These are phyloP conservation scores for Rhadina sibilatrix DNA, from an alignment of 2,113 vertebrate genomes.

Conservation along the genomic window DNA sequence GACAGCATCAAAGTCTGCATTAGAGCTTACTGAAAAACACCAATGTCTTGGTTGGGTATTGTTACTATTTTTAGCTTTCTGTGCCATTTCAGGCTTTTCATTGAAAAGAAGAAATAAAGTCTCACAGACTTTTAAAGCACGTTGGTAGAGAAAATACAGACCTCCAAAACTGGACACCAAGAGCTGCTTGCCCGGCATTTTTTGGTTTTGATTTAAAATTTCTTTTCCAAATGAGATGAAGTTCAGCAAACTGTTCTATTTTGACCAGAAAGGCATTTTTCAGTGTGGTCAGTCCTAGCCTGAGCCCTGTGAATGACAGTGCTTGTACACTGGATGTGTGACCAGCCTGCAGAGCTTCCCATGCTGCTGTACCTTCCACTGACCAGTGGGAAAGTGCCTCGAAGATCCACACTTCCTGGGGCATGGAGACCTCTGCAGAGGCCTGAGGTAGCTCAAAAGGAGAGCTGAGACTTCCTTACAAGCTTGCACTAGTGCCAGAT, in stretches of 20 bases:
- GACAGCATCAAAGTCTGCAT: background rate
- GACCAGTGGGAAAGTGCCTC: rapidly evolving
- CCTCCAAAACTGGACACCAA: background rate
- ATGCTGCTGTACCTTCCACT: background rate
- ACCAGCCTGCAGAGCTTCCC: background rate
- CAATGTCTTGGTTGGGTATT: background rate
- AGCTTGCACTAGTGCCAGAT: background rate
- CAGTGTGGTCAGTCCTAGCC: background rate
- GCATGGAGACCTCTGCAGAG: background rate
- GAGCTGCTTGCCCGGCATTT: background rate
- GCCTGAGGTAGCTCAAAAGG: background rate
- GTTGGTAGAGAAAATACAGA: background rate
- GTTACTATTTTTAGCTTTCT: constrained; percentile 25
- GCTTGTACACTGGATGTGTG: background rate
- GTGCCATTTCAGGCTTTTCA: constrained; percentile 42
- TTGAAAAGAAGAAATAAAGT: background rate
- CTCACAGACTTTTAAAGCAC: background rate
- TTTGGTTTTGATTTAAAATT: constrained; percentile 7
- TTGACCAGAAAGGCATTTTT: background rate
- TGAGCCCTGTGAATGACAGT: background rate
- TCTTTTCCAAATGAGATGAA: background rate
- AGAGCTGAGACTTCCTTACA: background rate
- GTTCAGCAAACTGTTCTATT: background rate
- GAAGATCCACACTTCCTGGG: rapidly evolving
- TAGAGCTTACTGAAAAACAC: background rate